A percentile compares a stretch with the other conserved stretches of the same genome.
phyloP scores from a whole-genome alignment of 1,140 invertebrate species.

The Orussus abietinus region DNA sequence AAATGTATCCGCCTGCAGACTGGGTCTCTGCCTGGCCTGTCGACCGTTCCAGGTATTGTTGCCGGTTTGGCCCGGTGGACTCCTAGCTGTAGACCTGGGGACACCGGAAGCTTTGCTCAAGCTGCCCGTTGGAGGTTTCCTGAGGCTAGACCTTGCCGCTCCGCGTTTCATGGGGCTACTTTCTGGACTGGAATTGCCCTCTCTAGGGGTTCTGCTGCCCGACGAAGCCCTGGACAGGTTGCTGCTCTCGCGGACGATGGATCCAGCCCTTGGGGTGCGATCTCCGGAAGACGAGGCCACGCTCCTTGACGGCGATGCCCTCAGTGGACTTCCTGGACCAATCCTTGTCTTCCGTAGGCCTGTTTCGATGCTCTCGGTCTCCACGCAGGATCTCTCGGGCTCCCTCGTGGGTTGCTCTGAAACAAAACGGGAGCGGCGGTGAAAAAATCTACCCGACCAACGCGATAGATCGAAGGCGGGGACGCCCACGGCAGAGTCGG shows the following conservation, averaged over 20 bases:
- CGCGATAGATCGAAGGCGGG: too few relatives aligned
- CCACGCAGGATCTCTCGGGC: slow-evolving; percentile 56
- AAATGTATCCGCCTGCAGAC: slow-evolving; percentile 66
- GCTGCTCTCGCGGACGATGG: slow-evolving; percentile 52
- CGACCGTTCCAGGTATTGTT: slow-evolving; percentile 71
- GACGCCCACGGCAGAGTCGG: too few relatives aligned
- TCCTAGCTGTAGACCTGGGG: slow-evolving; percentile 23
- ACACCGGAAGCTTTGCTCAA: slow-evolving; percentile 41
- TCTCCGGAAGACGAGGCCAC: slow-evolving; percentile 43
- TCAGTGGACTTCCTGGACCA: slow-evolving; percentile 51
- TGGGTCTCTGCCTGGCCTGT: slow-evolving; percentile 56
- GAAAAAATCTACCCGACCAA: too few relatives aligned
- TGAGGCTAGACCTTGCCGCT: slow-evolving; percentile 31
- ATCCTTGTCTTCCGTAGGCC: slow-evolving; percentile 61
- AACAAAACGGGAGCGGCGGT: too few relatives aligned
- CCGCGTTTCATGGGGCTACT: slow-evolving; percentile 40
- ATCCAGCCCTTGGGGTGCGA: slow-evolving; percentile 49
- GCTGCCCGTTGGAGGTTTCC: slow-evolving; percentile 49
- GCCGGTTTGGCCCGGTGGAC: slow-evolving; percentile 33
- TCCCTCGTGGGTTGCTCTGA: slow-evolving; percentile 47
- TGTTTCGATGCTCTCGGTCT: slow-evolving; percentile 64
- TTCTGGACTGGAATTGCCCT: slow-evolving; percentile 45
- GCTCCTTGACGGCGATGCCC: slow-evolving; percentile 56
- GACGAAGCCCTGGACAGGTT: slow-evolving; percentile 52
- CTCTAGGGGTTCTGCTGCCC: slow-evolving; percentile 37